Evolutionary conservation across 2,113 vertebrate genomes (phyloP).

Genomic region (Sinocyclocheilus anophthalmus): DNA sequence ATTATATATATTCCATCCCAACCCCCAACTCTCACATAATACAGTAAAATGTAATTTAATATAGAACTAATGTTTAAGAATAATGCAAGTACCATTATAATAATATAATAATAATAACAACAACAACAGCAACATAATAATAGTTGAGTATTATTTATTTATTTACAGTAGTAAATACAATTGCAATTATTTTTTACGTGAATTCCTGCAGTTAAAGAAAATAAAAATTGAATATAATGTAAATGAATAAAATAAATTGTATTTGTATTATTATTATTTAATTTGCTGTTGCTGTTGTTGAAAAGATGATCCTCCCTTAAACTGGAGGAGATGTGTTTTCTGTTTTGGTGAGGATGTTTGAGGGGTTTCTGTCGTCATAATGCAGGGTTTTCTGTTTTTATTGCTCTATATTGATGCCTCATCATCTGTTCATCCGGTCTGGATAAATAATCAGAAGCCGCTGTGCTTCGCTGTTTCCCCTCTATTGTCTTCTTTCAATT

Average conservation of each 20-base stretch:
- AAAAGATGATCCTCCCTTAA: neutral
- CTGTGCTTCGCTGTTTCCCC: neutral
- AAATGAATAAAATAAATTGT: neutral
- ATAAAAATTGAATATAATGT: neutral
- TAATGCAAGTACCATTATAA: too few species aligned
- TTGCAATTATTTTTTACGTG: neutral
- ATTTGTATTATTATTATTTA: neutral
- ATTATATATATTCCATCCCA: too few species aligned
- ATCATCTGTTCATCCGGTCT: neutral
- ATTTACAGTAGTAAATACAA: neutral
- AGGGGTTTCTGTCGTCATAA: neutral
- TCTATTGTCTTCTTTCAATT: conserved; percentile 35
- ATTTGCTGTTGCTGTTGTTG: neutral
- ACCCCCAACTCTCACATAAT: too few species aligned
- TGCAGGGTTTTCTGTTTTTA: neutral
- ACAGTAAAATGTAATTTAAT: too few species aligned
- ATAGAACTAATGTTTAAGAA: too few species aligned
- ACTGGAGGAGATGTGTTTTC: neutral
- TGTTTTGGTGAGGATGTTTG: neutral
- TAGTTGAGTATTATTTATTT: neutral
- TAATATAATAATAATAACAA: neutral
- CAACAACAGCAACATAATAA: neutral
- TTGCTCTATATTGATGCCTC: conserved; percentile 5
- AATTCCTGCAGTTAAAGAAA: neutral
- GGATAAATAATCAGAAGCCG: neutral